phyloP scores from a whole-genome alignment of 2,888 invertebrate genomes.

The Epistrophella euchroma region DNA sequence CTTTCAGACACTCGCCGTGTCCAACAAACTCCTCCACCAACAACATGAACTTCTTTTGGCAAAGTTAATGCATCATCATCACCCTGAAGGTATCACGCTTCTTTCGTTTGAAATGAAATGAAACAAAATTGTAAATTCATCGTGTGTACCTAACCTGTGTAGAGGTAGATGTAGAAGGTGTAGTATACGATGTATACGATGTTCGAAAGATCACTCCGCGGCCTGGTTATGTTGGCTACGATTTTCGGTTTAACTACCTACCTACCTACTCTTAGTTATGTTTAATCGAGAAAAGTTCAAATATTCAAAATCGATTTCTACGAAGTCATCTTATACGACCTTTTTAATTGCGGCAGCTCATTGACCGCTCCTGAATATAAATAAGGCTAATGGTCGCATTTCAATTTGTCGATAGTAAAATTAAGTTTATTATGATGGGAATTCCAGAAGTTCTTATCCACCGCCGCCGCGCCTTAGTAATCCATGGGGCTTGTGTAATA shows the following conservation, averaged over 20 bases:
- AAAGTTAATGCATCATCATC: conserved; percentile 63
- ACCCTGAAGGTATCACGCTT: conserved; percentile 67
- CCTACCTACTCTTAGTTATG: conserved; percentile 5
- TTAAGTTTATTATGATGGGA: conserved; percentile 30
- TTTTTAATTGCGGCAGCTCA: conserved; percentile 11
- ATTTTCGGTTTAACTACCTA: conserved; percentile 12
- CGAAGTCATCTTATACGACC: conserved; percentile 19
- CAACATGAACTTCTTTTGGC: conserved; percentile 65
- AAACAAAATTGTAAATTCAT: conserved; percentile 52
- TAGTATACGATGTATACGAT: conserved; percentile 45
- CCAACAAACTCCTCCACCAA: conserved; percentile 43
- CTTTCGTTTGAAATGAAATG: conserved; percentile 57
- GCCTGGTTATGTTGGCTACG: conserved; percentile 53
- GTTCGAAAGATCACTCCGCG: conserved; percentile 47
- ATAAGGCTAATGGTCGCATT: conserved; percentile 31
- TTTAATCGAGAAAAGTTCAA: conserved; percentile 44
- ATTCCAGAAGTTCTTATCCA: neutral
- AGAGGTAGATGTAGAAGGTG: neutral
- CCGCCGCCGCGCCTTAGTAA: conserved; percentile 75
- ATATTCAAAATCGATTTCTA: conserved; percentile 46
- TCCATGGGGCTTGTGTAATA: conserved; percentile 27
- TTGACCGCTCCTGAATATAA: conserved; percentile 46
- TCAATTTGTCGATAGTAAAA: conserved; percentile 10
- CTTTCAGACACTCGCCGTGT: conserved; percentile 3
- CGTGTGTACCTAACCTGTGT: conserved; percentile 32